Conservation (phyloP, 1,140 invertebrate genomes). For the Drosophila triauraria region DNA sequence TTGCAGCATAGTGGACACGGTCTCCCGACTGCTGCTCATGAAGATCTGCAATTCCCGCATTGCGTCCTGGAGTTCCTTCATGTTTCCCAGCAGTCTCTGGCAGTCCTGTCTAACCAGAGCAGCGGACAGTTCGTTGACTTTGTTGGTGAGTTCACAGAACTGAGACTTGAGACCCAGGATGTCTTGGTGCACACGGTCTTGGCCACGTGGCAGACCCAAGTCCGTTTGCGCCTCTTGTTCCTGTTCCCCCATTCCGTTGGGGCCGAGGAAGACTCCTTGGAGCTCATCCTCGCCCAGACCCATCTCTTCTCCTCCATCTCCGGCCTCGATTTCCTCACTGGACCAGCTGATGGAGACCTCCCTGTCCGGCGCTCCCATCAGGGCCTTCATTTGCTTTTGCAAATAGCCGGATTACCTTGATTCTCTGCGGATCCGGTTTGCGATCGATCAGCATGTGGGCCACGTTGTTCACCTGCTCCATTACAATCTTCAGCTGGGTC, state of each 20-base stretch:
- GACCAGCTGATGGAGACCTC: conserved; percentile 64
- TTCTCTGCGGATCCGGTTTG: conserved; percentile 36
- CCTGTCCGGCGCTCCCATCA: conserved; percentile 29
- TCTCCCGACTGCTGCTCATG: conserved; percentile 29
- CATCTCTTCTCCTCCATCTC: conserved; percentile 21
- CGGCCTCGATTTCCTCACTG: conserved; percentile 18
- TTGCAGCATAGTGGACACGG: conserved; percentile 12
- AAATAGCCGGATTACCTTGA: conserved; percentile 50
- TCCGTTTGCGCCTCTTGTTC: conserved; percentile 38
- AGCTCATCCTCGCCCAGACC: conserved; percentile 30
- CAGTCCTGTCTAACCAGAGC: conserved; percentile 67
- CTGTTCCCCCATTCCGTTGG: not conserved
- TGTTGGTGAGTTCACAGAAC: conserved; percentile 71
- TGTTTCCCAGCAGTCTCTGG: conserved; percentile 42
- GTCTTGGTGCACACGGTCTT: conserved; percentile 61
- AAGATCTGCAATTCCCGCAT: conserved; percentile 51
- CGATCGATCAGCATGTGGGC: conserved; percentile 66
- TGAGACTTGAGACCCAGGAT: conserved; percentile 65
- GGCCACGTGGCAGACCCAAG: conserved; percentile 47
- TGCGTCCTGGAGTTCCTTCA: conserved; percentile 50
- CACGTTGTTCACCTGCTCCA: conserved; percentile 71
- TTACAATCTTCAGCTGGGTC: conserved; percentile 59
- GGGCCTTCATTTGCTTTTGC: conserved; percentile 47
- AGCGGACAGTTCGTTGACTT: conserved; percentile 71
- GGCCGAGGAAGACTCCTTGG: not conserved